Conservation (phyloP, 2,888 invertebrate genomes). For the Bellardia pandia region DNA sequence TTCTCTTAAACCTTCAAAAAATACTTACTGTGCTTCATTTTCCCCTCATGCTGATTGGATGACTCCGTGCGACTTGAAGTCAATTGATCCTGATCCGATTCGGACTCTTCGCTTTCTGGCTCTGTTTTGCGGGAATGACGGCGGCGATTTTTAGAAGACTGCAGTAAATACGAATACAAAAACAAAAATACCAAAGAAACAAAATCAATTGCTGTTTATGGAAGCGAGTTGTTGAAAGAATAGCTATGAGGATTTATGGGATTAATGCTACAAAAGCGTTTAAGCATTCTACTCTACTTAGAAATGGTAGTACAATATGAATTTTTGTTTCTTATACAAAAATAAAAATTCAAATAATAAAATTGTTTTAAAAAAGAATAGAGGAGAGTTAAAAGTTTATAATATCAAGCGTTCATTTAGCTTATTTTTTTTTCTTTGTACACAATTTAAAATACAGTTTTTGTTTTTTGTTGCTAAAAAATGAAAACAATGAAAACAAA, state of each 20-base stretch:
- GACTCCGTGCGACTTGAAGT: constrained; percentile 90
- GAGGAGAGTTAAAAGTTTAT: constrained; percentile 67
- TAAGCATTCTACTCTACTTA: constrained; percentile 58
- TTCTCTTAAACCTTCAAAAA: background rate
- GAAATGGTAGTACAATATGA: constrained; percentile 9
- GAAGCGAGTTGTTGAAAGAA: constrained; percentile 3
- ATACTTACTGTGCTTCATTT: constrained; percentile 89
- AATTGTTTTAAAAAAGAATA: constrained; percentile 27
- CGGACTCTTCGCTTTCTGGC: constrained; percentile 90
- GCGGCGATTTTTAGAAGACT: constrained; percentile 86
- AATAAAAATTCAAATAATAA: constrained; percentile 26
- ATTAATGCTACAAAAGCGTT: constrained; percentile 67
- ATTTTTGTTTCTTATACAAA: background rate
- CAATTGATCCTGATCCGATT: constrained; percentile 90
- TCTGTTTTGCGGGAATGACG: constrained; percentile 88
- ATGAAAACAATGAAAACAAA: background rate
- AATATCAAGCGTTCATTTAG: constrained; percentile 75
- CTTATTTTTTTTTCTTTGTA: constrained; percentile 58
- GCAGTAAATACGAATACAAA: constrained; percentile 75
- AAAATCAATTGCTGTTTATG: constrained; percentile 9
- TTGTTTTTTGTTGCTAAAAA: constrained; percentile 7
- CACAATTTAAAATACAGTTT: constrained; percentile 52
- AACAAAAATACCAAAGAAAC: constrained; percentile 65
- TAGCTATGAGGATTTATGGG: constrained; percentile 68
- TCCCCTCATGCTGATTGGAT: constrained; percentile 90